phyloP scores from a whole-genome alignment of 30 jellyfish, hydroid and myxozoan genomes.

The Chironex yamaguchii region DNA sequence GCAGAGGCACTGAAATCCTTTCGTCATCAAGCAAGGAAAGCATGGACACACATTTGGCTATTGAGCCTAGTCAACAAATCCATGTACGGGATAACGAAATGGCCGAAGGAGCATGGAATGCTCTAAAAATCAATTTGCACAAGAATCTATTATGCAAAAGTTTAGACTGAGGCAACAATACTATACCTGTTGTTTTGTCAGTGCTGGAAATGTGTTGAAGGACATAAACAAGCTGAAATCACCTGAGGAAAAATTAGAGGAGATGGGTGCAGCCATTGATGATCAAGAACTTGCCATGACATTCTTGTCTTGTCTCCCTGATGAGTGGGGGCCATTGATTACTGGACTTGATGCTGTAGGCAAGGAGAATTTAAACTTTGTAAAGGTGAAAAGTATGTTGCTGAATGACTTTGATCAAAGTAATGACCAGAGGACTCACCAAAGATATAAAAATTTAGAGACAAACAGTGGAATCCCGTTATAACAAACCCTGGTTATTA shows the following conservation, averaged over 20 bases:
- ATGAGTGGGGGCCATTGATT: conserved; percentile 18
- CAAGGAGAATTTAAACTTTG: conserved; percentile 9
- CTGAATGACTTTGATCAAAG: conserved; percentile 22
- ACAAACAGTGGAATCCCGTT: no score
- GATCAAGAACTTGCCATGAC: conserved; percentile 61
- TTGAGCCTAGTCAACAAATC: conserved; percentile 23
- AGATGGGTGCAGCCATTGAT: conserved; percentile 51
- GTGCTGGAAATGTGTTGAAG: conserved; percentile 56
- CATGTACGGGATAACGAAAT: conserved; percentile 42
- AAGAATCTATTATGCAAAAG: conserved; percentile 27
- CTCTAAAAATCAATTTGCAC: conserved; percentile 30
- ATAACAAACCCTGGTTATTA: no score
- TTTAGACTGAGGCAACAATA: conserved; percentile 29
- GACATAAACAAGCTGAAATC: conserved; percentile 46
- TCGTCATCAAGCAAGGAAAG: conserved; percentile 27
- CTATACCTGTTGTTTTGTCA: conserved; percentile 17
- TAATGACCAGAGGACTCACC: no score
- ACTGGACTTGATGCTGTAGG: conserved; percentile 52
- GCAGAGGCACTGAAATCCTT: not conserved
- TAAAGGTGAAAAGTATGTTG: conserved; percentile 48
- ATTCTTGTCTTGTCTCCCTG: conserved; percentile 18
- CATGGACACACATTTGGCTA: conserved; percentile 55
- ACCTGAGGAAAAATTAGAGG: conserved; percentile 44
- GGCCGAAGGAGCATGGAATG: conserved; percentile 59
- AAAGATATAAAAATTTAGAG: no score